These are phyloP conservation scores for Anneissia japonica DNA, from an alignment of 35 echinoderm and acorn worm species.

Conservation along the genomic window DNA sequence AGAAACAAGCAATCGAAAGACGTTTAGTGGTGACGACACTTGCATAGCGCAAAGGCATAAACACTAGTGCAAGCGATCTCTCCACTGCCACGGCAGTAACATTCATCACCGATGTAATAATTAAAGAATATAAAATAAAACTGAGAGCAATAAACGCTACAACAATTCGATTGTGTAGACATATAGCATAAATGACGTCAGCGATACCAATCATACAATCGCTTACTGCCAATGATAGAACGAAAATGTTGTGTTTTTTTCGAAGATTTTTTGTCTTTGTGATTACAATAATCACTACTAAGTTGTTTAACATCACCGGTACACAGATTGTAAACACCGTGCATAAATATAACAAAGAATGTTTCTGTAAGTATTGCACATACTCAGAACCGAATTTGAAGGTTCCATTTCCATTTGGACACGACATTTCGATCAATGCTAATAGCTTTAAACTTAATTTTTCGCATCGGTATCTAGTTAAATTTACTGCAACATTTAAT, in stretches of 20 bases:
- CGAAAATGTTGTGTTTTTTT: background rate
- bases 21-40: background rate
- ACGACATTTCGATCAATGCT: no score
- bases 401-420: no score
- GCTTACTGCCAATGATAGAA: background rate
- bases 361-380: no score
- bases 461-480: no score
- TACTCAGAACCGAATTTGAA: no score
- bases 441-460: no score
- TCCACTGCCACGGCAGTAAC: background rate
- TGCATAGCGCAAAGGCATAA: background rate
- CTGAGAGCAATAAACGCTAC: background rate
- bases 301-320: no score
- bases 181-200: background rate
- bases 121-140: background rate
- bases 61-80: background rate
- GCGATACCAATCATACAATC: background rate
- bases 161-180: background rate
- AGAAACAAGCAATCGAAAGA: background rate
- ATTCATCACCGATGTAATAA: background rate
- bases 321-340: no score
- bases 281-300: background rate
- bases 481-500: no score
- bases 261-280: background rate
- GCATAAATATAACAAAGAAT: no score